Base-by-base conservation (phyloP, 2,888 invertebrate species). In the Leptinotarsa tumamoca region DNA sequence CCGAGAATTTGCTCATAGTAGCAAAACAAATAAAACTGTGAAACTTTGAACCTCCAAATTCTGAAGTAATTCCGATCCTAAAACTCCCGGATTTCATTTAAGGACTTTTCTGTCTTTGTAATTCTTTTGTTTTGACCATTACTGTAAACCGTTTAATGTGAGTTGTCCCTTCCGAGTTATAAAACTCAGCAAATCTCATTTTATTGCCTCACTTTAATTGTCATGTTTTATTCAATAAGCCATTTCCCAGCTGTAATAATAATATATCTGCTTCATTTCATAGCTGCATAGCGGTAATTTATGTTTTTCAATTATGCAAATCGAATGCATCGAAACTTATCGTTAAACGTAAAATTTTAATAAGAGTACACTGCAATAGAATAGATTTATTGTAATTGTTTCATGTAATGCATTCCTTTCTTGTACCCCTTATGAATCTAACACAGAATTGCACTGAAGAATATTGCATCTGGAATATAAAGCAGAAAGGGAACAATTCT, bases 251-350 rank as follows among this genome's bases (percentile, higher is more conserved):
- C 72, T 61, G 56, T 68, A 75, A 72, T 72, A 75, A 72, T 72
- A 71, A 74, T 50, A 49, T 73, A 50, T 72, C 67, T 68, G 56
- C 50, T 67, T 50, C 68, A 70, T 71, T 63, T 67, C 69, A 68
- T 68, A 63, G 58, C 49, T 54, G 63, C 67, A 67, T 74, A 68
- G 56, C 15, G n/a, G 49, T 33, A 54, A 71, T 76, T 76, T 72
- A 76, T 74, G 73, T 27, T 56, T 76, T 71, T 76, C 78, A 78
- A 76, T 78, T 77, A 79, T 79, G 77, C 74, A 77, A 77, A 79
- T 73, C 70, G 18, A 71, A 71, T 75, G 74, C 72, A 75, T 71
- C 70, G 61, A 21, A 67, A 58, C 74, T 76, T 76, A 72, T 71
- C 68, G 71, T 21, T 10, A 71, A 76, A 73, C 68, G 69, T 58